phyloP scores from a whole-genome alignment of 1,140 invertebrate genomes.

The Lamellibrachia luymesi region DNA sequence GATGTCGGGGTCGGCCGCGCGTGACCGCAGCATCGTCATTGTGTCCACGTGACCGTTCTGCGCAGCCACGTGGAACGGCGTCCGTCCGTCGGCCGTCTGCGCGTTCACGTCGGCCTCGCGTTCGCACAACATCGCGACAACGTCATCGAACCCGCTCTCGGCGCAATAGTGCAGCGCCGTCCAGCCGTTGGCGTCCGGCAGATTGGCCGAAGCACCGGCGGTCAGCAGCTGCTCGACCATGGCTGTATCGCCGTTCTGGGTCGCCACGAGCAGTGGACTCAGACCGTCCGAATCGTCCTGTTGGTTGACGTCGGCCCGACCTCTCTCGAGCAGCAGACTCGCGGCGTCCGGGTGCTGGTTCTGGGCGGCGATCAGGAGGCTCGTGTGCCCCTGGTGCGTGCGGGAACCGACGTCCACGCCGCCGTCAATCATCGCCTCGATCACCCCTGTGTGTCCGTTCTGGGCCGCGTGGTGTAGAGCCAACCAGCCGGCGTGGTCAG shows the following conservation, averaged over 20 bases:
- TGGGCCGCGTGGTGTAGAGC: conserved; percentile 29
- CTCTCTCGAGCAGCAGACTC: conserved; percentile 11
- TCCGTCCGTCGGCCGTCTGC: conserved; percentile 26
- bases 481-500: conserved; percentile 25
- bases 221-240: conserved; percentile 18
- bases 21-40: conserved; percentile 47
- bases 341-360: conserved; percentile 25
- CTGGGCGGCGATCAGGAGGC: conserved; percentile 25
- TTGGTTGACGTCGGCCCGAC: neutral
- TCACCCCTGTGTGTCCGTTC: conserved; percentile 49
- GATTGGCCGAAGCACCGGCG: conserved; percentile 17
- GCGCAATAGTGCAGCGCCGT: conserved; percentile 27
- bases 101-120: conserved; percentile 39
- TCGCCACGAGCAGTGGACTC: conserved; percentile 24
- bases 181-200: conserved; percentile 27
- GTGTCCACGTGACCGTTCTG: conserved; percentile 21
- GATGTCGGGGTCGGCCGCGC: conserved; percentile 46
- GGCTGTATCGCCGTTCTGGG: conserved; percentile 21
- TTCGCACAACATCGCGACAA: conserved; percentile 14
- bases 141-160: conserved; percentile 19
- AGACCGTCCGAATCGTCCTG: conserved; percentile 23
- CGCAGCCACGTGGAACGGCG: conserved; percentile 26
- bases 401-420: conserved; percentile 13
- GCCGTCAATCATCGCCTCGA: conserved; percentile 44
- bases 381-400: conserved; percentile 24